Percentiles rank a stretch among this genome's conserved stretches.
These are phyloP conservation scores for Ametastegia equiseti DNA, from an alignment of 2,888 invertebrate genomes.

Conservation along the genomic window DNA sequence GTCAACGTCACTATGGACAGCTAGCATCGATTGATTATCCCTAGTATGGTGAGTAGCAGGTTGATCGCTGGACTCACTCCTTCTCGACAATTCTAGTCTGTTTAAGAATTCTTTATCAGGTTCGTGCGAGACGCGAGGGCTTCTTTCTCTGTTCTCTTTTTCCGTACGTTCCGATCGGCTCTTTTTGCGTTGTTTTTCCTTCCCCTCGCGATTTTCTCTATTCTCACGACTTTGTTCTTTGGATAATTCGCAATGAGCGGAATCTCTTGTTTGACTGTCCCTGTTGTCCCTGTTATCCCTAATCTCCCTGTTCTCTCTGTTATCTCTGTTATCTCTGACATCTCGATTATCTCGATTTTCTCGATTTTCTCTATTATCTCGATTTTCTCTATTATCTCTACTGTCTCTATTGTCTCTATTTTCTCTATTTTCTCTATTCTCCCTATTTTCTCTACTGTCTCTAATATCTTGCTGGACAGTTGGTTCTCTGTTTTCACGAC, in stretches of 20 bases:
- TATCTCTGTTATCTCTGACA: conserved; percentile 57
- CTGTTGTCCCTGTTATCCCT: conserved; percentile 63
- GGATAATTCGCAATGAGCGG: conserved; percentile 67
- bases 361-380: conserved; percentile 57
- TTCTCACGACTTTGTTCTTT: conserved; percentile 63
- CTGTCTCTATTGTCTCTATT: conserved; percentile 68
- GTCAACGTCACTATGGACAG: conserved; percentile 70
- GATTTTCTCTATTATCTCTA: conserved; percentile 75
- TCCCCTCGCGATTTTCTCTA: conserved; percentile 29
- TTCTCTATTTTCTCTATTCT: conserved; percentile 61
- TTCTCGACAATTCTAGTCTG: conserved; percentile 64
- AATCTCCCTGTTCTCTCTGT: conserved; percentile 56
- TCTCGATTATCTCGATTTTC: conserved; percentile 61
- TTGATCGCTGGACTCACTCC: conserved; percentile 57
- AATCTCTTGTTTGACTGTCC: conserved; percentile 70
- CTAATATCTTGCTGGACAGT: conserved; percentile 44
- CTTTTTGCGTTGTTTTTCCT: conserved; percentile 66
- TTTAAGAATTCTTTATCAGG: conserved; percentile 63
- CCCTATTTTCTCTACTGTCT: conserved; percentile 49
- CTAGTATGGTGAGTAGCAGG: conserved; percentile 54
- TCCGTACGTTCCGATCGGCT: conserved; percentile 56
- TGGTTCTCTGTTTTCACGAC: conserved; percentile 66
- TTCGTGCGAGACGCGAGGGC: conserved; percentile 58
- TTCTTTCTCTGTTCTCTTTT: conserved; percentile 73
- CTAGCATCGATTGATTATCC: conserved; percentile 60